A percentile compares a stretch with the other conserved stretches of the same genome.
Conservation (phyloP, 2,888 invertebrate species). For the Hypselothyrea guttata region DNA sequence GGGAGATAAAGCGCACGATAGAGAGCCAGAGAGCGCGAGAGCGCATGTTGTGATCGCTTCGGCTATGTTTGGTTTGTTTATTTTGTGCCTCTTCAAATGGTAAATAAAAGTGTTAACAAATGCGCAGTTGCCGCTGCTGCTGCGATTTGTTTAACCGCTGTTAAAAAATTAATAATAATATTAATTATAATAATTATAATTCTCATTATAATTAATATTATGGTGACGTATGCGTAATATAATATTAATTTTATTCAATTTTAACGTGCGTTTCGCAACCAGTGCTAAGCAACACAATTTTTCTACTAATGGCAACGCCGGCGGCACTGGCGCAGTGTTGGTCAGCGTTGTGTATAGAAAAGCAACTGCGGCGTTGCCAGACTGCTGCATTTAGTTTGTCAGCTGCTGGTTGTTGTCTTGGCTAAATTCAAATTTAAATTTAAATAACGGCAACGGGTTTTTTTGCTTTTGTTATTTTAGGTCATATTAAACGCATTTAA, state of each 20-base stretch:
- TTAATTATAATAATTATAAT: constrained; percentile 8
- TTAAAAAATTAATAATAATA: no score
- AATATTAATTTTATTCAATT: background rate
- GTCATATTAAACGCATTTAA: no score
- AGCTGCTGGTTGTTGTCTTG: constrained; percentile 1
- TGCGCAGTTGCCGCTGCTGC: constrained; percentile 25
- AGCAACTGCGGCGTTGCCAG: constrained; percentile 18
- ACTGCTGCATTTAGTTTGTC: background rate
- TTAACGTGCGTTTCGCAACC: no score
- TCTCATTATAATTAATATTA: background rate
- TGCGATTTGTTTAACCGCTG: constrained; percentile 11
- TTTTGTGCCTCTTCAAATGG: constrained; percentile 27
- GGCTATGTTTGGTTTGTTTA: constrained; percentile 13
- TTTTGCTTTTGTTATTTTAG: no score
- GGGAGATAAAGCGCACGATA: background rate
- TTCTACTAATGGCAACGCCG: constrained; percentile 33
- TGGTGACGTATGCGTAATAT: constrained; percentile 20
- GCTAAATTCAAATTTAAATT: background rate
- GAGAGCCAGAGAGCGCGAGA: background rate
- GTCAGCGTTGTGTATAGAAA: background rate
- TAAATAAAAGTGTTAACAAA: constrained; percentile 30
- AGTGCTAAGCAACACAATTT: no score
- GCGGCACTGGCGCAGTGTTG: constrained; percentile 8
- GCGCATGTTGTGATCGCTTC: constrained; percentile 22
- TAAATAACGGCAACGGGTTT: background rate